These are phyloP conservation scores for Scaptomyza tumidula DNA, from an alignment of 2,888 invertebrate species.

Conservation along the genomic window DNA sequence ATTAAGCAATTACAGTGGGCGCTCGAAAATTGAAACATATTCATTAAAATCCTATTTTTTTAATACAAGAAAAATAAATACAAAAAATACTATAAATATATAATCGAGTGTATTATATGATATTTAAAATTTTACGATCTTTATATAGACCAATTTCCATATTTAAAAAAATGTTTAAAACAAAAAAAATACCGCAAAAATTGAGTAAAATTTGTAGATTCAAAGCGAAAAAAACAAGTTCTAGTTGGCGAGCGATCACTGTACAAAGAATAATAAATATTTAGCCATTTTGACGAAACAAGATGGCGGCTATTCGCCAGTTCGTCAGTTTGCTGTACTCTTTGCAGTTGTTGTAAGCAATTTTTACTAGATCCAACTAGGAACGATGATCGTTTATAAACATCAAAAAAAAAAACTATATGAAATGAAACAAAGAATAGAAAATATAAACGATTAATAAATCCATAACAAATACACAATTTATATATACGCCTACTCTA, in stretches of 20 bases:
- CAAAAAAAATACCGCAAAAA: too few species aligned
- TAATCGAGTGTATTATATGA: conserved; percentile 6
- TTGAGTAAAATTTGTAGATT: background rate
- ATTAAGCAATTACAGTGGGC: conserved; percentile 4
- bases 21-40: conserved; percentile 9
- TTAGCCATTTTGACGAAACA: background rate
- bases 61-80: background rate
- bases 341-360: conserved; percentile 33
- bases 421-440: conserved; percentile 25
- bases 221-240: background rate
- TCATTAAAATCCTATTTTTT: conserved; percentile 4
- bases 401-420: conserved; percentile 8
- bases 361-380: conserved; percentile 39
- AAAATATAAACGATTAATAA: conserved; percentile 6
- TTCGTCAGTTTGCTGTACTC: conserved; percentile 24
- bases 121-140: conserved; percentile 8
- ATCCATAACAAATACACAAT: conserved; percentile 11
- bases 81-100: background rate
- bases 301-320: background rate
- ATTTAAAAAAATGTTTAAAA: background rate
- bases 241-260: conserved; percentile 6
- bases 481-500: conserved; percentile 17
- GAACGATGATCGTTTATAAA: conserved; percentile 23
- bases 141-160: conserved; percentile 12
- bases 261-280: conserved; percentile 3